Base-by-base conservation (phyloP, 2,888 invertebrate species). In the Cordilura impudica region DNA sequence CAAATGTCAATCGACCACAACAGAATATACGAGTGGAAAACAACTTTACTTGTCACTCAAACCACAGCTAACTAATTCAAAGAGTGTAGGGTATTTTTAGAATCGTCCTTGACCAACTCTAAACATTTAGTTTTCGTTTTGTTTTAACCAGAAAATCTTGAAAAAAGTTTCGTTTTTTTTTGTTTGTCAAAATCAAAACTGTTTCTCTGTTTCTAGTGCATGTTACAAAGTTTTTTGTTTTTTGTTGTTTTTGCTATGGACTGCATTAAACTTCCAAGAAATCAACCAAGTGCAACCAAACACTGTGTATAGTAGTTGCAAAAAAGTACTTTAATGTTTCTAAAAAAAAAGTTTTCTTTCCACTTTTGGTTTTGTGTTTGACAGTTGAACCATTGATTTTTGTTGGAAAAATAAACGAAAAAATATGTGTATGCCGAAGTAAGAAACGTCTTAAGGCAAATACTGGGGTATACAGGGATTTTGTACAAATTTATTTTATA, bases 221-320 rank as follows among this genome's bases (percentile, higher is more conserved):
- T 39, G 35, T 39, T 39, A 39, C 35, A 12, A 39, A 19, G 2
- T 58, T 58, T 43, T 18, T 67, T 35, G 31, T 45, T 60, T 45
- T 26, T 43, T 51, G 43, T 14, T 51, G n/a, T 21, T 7, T 35
- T 19, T 31, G 53, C 26, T 47, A 58, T 73, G 29, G 39, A 43
- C 67, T 74, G 79, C 79, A 79, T 47, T 49, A 18, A 77, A 80
- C 71, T 81, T 81, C 75, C 78, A 51, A 74, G 80, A 80, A 81
- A 73, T 81, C 77, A 80, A 73, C 74, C 76, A 82, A 81, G 80
- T 81, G 81, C 78, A 82, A 74, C 73, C 69, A 60, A 54, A 43
- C 51, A 31, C 31, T 31, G 8, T n/a, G n/a, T 39, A 18, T 72
- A 35, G 21, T 53, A 51, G 39, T 61, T 54, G 14, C 23, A 51